Conservation (phyloP, 1,140 invertebrate species). For the Rhagoletis pomonella region DNA sequence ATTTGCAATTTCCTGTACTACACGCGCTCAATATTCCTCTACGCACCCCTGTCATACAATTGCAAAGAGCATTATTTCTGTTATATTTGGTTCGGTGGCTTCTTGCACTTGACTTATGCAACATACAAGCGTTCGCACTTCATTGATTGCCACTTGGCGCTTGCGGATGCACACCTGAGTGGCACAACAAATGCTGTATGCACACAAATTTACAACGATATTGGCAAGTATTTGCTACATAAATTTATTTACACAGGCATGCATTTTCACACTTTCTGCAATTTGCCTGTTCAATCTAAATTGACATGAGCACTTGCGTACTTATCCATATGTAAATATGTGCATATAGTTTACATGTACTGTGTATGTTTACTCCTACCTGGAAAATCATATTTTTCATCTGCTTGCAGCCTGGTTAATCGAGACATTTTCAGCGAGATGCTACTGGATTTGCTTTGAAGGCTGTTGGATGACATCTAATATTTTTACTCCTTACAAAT, state of each 20-base stretch:
- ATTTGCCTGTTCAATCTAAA: neutral
- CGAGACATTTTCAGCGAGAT: too few species aligned
- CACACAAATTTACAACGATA: neutral
- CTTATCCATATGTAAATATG: too few species aligned
- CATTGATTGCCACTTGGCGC: slow-evolving; percentile 1
- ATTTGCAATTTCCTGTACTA: neutral
- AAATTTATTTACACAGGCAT: neutral
- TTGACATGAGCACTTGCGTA: neutral
- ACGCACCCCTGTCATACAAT: too few species aligned
- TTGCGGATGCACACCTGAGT: neutral
- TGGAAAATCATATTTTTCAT: too few species aligned
- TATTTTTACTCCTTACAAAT: too few species aligned
- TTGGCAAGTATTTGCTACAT: neutral
- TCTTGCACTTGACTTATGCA: neutral
- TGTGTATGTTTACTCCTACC: too few species aligned
- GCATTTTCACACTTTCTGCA: neutral
- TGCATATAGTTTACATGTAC: too few species aligned
- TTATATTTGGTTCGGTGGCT: neutral
- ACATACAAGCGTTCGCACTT: neutral
- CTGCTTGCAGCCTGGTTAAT: too few species aligned
- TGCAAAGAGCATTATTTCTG: neutral
- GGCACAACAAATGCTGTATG: neutral
- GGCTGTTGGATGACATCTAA: too few species aligned
- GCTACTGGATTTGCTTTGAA: too few species aligned
- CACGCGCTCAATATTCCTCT: neutral